These are phyloP conservation scores for Pelecanus crispus DNA, from an alignment of 2,113 vertebrate species.

Conservation along the genomic window DNA sequence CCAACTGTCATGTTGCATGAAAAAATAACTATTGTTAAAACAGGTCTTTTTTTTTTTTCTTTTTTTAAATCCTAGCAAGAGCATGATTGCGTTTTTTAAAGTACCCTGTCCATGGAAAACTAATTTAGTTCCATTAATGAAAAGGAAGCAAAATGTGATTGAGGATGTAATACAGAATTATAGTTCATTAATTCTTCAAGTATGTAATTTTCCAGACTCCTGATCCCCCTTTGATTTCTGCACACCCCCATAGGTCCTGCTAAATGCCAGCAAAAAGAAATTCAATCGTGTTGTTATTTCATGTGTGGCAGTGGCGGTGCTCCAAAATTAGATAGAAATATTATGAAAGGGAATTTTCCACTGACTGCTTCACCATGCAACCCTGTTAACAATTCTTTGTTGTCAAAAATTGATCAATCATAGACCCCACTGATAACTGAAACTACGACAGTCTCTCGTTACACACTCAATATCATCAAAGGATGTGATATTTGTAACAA, in stretches of 20 bases:
- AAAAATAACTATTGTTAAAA: conserved; percentile 38
- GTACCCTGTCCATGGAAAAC: conserved; percentile 65
- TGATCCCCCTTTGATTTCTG: conserved; percentile 71
- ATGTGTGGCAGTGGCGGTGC: not conserved
- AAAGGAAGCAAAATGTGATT: conserved; percentile 72
- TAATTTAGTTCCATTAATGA: conserved; percentile 75
- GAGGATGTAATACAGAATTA: conserved; percentile 70
- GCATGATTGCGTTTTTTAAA: conserved; percentile 55
- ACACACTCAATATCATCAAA: conserved; percentile 44
- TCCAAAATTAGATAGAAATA: conserved; percentile 49
- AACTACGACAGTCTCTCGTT: conserved; percentile 58
- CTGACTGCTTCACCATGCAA: conserved; percentile 34
- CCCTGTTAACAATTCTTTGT: conserved; percentile 44
- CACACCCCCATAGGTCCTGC: conserved; percentile 50
- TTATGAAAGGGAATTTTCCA: conserved; percentile 62
- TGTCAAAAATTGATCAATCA: conserved; percentile 67
- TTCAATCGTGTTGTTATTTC: conserved; percentile 50
- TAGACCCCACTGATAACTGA: conserved; percentile 16
- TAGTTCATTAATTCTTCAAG: conserved; percentile 77
- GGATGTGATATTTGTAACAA: conserved; percentile 47
- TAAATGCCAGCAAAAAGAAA: conserved; percentile 69
- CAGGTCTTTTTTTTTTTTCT: not conserved
- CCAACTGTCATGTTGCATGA: not conserved
- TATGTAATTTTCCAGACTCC: conserved; percentile 73
- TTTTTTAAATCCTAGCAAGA: conserved; percentile 10